phyloP scores from a whole-genome alignment of 2,888 invertebrate species.

The Coelinius sp. region DNA sequence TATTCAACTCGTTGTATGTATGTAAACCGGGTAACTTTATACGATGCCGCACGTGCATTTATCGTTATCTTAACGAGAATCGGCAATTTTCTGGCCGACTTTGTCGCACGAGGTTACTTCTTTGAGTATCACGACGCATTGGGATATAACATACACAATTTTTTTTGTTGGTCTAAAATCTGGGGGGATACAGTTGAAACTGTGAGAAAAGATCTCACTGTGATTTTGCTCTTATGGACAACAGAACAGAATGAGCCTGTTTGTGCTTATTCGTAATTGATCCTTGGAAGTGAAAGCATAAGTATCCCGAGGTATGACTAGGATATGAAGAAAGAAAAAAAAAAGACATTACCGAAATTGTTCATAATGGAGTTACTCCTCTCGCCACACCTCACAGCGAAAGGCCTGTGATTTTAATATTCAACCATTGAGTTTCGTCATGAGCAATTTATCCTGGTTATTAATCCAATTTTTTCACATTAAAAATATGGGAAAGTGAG shows the following conservation, averaged over 20 bases:
- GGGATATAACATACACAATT: conserved; percentile 29
- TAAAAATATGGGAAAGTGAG: background rate
- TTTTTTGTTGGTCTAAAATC: background rate
- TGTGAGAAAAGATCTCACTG: conserved; percentile 47
- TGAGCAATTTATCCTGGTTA: conserved; percentile 15
- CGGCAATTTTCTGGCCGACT: conserved; percentile 59
- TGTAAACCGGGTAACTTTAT: conserved; percentile 45
- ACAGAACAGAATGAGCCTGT: background rate
- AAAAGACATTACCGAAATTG: conserved; percentile 33
- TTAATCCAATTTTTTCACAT: conserved; percentile 8
- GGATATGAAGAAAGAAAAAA: background rate
- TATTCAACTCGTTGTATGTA: conserved; percentile 23
- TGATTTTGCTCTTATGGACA: conserved; percentile 38
- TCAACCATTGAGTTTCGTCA: background rate
- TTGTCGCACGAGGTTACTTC: conserved; percentile 45
- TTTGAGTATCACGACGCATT: conserved; percentile 30
- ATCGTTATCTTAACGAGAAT: conserved; percentile 65
- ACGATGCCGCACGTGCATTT: conserved; percentile 48
- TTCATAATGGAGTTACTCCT: conserved; percentile 27
- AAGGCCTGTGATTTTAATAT: conserved; percentile 9
- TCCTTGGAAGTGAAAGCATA: conserved; percentile 8
- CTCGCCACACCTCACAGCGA: conserved; percentile 30
- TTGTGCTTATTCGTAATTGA: background rate
- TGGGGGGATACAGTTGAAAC: conserved; percentile 19
- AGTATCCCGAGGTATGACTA: background rate